These are phyloP conservation scores for Megalops atlanticus DNA, from an alignment of 2,113 vertebrate genomes.

Conservation along the genomic window DNA sequence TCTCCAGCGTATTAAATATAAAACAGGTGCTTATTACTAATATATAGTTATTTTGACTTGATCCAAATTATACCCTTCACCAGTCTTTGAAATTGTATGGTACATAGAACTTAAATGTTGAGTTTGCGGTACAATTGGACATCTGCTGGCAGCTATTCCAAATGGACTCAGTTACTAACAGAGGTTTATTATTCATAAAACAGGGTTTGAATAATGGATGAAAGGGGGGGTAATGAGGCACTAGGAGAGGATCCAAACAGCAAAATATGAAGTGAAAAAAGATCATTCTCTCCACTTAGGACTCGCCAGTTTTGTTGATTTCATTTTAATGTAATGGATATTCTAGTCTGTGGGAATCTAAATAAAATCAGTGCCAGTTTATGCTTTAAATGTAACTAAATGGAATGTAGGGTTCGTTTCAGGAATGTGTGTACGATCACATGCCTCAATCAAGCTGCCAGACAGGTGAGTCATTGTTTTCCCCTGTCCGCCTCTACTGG, in stretches of 20 bases:
- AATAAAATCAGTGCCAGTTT: neutral
- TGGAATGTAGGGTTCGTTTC: neutral
- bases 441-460: neutral
- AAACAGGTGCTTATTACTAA: neutral
- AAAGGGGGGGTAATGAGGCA: neutral
- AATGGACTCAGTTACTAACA: neutral
- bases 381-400: neutral
- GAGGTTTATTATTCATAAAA: neutral
- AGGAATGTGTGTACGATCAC: neutral
- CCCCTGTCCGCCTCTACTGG: neutral
- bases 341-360: neutral
- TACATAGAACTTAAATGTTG: neutral
- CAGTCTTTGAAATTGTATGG: neutral
- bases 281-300: neutral
- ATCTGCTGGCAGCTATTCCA: neutral
- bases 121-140: neutral
- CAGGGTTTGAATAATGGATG: constrained; percentile 2
- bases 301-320: neutral
- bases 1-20: no score
- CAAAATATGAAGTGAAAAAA: neutral
- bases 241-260: neutral
- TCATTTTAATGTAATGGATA: neutral
- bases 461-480: neutral
- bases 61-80: neutral
- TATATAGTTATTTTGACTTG: neutral